Conservation (phyloP, 2,797 vertebrate species). For the Neosilurus mollespiculum region DNA sequence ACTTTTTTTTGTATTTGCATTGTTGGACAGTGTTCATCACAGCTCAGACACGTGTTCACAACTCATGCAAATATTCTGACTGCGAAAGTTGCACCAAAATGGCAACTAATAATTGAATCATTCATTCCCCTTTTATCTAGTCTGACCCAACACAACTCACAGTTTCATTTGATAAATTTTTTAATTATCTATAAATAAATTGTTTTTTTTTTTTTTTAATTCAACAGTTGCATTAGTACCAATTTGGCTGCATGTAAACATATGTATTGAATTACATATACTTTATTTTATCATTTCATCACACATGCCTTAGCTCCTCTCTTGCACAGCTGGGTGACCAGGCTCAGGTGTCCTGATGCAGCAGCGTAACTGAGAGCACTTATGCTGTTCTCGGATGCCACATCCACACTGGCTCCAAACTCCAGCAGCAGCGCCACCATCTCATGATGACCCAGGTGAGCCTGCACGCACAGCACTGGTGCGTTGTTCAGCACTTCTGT, state of each 20-base stretch:
- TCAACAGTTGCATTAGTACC: not conserved
- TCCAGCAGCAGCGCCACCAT: slow-evolving; percentile 87
- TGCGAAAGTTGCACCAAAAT: not conserved
- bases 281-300: not conserved
- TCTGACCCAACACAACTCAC: not conserved
- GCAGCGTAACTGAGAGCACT: slow-evolving; percentile 88
- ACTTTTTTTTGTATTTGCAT: not conserved
- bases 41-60: not conserved
- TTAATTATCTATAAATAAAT: no score
- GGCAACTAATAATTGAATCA: not conserved
- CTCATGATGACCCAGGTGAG: slow-evolving; percentile 93
- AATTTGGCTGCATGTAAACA: not conserved
- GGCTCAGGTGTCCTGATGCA: slow-evolving; percentile 85
- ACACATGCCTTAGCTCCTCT: slow-evolving; percentile 84
- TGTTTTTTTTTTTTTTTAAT: not conserved
- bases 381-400: slow-evolving; percentile 88
- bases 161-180: not conserved
- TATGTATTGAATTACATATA: not conserved
- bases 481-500: slow-evolving; percentile 95
- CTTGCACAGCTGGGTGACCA: slow-evolving; percentile 86
- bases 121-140: not conserved
- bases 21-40: not conserved
- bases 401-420: slow-evolving; percentile 86
- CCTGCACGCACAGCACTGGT: slow-evolving; percentile 91
- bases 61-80: not conserved